Percentiles rank a stretch among this genome's conserved stretches.
phyloP scores from a whole-genome alignment of 2,888 invertebrate genomes.

The Ceriagrion tenellum region DNA sequence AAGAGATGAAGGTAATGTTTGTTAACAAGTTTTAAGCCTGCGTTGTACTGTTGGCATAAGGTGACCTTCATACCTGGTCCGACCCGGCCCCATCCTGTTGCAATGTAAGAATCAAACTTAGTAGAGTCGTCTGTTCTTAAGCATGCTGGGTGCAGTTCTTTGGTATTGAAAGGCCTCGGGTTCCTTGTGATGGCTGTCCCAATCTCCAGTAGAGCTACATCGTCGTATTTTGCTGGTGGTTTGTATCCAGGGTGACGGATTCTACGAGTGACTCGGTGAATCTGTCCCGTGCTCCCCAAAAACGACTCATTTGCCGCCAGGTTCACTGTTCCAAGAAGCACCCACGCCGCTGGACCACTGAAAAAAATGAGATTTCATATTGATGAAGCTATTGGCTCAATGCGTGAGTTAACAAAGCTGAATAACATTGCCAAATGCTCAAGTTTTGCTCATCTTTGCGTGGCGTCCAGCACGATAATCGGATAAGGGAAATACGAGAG shows the following conservation, averaged over 20 bases:
- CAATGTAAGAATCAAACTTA: not conserved
- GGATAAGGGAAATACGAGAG: no score
- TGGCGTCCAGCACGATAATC: no score
- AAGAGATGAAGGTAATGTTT: no score
- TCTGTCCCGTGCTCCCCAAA: not conserved
- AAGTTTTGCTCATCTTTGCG: no score
- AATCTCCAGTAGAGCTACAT: constrained; percentile 18
- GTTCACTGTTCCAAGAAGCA: constrained; percentile 5
- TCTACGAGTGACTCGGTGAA: not conserved
- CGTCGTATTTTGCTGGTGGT: constrained; percentile 25
- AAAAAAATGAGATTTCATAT: not conserved
- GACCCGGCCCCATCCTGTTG: not conserved
- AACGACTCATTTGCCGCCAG: not conserved
- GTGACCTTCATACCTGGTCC: not conserved
- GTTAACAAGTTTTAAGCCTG: no score
- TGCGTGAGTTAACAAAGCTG: no score
- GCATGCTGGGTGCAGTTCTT: constrained; percentile 33
- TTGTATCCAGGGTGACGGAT: constrained; percentile 44
- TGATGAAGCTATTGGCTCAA: no score
- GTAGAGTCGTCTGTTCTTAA: not conserved
- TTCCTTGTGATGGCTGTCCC: constrained; percentile 21
- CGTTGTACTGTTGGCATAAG: no score
- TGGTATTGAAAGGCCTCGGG: not conserved
- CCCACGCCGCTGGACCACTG: not conserved
- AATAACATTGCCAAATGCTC: no score